Percentiles rank a stretch among this genome's conserved stretches.
Conservation (phyloP, 1,140 invertebrate genomes). For the Melanaphis sacchari region DNA sequence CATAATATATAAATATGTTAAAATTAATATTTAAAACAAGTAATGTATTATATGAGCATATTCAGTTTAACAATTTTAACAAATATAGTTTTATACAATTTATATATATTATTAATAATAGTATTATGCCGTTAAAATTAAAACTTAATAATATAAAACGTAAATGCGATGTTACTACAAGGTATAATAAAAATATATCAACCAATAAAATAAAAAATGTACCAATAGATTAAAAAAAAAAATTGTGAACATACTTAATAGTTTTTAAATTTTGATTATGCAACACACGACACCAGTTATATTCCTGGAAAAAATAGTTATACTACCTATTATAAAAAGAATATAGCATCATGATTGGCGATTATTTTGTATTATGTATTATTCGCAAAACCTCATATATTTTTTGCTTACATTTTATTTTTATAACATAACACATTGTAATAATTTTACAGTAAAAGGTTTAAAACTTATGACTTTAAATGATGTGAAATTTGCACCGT, state of each 20-base stretch:
- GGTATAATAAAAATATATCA: not conserved
- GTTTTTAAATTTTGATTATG: not conserved
- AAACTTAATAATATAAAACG: not conserved
- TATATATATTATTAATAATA: not conserved
- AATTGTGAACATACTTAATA: not conserved
- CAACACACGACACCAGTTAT: not conserved
- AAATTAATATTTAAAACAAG: not conserved
- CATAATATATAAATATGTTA: too few relatives aligned
- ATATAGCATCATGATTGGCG: not conserved
- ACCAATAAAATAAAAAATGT: not conserved
- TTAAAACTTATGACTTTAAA: not conserved
- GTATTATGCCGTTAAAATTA: not conserved
- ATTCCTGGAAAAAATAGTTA: not conserved
- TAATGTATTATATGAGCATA: not conserved
- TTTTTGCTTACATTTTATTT: not conserved
- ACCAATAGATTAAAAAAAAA: not conserved
- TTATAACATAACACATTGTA: not conserved
- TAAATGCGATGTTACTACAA: not conserved
- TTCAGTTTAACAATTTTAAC: not conserved
- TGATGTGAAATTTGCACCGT: not conserved
- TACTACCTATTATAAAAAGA: not conserved
- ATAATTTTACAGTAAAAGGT: not conserved
- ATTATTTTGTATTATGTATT: not conserved
- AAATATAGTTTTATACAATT: not conserved
- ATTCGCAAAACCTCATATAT: not conserved